phyloP scores from a whole-genome alignment of 2,113 vertebrate genomes.

The Cisticola juncidis region DNA sequence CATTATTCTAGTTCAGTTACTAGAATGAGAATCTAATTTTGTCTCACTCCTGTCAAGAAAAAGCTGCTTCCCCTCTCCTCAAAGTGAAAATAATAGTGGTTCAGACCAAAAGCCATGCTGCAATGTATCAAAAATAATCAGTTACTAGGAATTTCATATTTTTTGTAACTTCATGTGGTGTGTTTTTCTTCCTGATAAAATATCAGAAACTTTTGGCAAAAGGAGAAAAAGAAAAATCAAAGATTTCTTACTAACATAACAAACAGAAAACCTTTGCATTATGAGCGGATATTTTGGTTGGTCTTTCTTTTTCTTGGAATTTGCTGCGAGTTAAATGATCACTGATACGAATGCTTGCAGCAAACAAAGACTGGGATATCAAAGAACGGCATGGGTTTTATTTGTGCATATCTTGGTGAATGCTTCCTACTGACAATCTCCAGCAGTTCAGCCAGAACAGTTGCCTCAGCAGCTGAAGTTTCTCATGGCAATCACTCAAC shows the following conservation, averaged over 20 bases:
- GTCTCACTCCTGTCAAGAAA: background rate
- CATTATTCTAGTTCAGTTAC: background rate
- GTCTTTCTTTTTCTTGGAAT: background rate
- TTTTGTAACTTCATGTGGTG: background rate
- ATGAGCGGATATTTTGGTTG: background rate
- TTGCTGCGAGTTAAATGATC: background rate
- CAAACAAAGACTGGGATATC: background rate
- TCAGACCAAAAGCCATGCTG: background rate
- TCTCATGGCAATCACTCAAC: background rate
- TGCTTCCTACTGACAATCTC: background rate
- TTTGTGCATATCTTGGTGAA: background rate
- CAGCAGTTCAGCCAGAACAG: background rate
- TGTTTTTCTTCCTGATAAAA: background rate
- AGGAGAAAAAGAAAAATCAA: background rate
- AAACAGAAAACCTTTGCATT: background rate
- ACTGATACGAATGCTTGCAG: background rate
- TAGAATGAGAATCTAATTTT: background rate
- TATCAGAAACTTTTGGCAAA: background rate
- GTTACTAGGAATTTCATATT: background rate
- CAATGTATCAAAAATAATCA: rapidly evolving
- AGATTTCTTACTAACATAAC: background rate
- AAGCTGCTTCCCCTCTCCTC: background rate
- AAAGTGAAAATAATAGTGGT: background rate
- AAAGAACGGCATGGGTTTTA: background rate
- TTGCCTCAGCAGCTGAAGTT: background rate